Evolutionary conservation across 2,888 invertebrate genomes (phyloP).

Genomic region (Altica lythri): DNA sequence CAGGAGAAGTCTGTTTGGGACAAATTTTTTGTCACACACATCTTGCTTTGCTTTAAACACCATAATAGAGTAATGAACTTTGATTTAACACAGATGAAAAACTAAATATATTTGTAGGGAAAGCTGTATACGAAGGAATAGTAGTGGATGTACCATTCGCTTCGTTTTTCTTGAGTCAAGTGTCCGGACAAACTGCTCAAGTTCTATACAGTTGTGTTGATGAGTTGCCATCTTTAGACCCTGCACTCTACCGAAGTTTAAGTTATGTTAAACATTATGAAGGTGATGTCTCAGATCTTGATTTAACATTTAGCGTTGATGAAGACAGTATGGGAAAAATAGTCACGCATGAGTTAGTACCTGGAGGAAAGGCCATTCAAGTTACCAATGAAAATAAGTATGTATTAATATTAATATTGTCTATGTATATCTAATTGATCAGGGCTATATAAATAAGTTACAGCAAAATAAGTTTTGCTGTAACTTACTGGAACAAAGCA

Average conservation of each 20-base stretch:
- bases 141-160: slow-evolving; percentile 99
- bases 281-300: slow-evolving; percentile 90
- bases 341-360: slow-evolving; percentile 92
- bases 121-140: slow-evolving; percentile 95
- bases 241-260: slow-evolving; percentile 92
- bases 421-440: not conserved
- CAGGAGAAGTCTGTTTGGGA: too few relatives aligned
- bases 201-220: slow-evolving; percentile 97
- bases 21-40: too few relatives aligned
- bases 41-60: too few relatives aligned
- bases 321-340: slow-evolving; percentile 94
- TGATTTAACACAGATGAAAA: too few relatives aligned
- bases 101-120: too few relatives aligned
- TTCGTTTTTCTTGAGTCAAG: slow-evolving; percentile 95
- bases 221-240: slow-evolving; percentile 95
- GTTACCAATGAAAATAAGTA: slow-evolving; percentile 97
- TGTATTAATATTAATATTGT: slow-evolving; percentile 39
- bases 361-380: slow-evolving; percentile 90
- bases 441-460: not conserved
- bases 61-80: too few relatives aligned
- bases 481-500: too few relatives aligned
- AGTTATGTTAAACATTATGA: slow-evolving; percentile 94
- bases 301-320: slow-evolving; percentile 94
- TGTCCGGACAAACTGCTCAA: slow-evolving; percentile 90
- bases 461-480: too few relatives aligned